phyloP scores from a whole-genome alignment of 2,113 vertebrate species.

The Heloderma charlesbogerti region DNA sequence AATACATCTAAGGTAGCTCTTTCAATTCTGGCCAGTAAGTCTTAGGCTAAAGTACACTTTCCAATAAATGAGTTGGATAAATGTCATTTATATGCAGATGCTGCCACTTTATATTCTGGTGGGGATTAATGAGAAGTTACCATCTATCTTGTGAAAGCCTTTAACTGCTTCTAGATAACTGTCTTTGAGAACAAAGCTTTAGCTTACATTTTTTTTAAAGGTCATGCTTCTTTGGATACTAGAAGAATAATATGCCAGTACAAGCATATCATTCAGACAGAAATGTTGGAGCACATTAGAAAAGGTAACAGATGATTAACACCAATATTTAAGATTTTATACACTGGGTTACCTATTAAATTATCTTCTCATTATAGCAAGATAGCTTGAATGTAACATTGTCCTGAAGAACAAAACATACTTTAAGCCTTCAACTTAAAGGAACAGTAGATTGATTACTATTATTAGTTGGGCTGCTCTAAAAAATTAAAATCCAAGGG shows the following conservation, averaged over 20 bases:
- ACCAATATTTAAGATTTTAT: constrained; percentile 24
- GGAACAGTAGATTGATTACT: constrained; percentile 29
- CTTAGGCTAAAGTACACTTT: constrained; percentile 57
- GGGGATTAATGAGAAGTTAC: constrained; percentile 49
- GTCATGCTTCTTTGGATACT: constrained; percentile 37
- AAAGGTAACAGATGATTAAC: constrained; percentile 30
- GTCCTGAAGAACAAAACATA: constrained; percentile 46
- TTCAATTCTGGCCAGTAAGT: not conserved
- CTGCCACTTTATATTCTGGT: constrained; percentile 44
- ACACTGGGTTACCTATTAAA: constrained; percentile 34
- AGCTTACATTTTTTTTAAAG: constrained; percentile 15
- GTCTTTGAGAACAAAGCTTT: constrained; percentile 44
- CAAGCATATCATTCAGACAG: constrained; percentile 26
- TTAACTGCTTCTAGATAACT: constrained; percentile 46
- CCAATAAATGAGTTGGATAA: constrained; percentile 53
- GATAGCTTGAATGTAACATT: constrained; percentile 37
- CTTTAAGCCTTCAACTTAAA: constrained; percentile 40
- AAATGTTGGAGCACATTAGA: constrained; percentile 28
- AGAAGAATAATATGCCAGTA: constrained; percentile 40
- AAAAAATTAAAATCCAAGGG: not conserved
- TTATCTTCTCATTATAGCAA: constrained; percentile 61
- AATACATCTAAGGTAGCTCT: not conserved
- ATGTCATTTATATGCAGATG: constrained; percentile 61
- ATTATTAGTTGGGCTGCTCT: constrained; percentile 8
- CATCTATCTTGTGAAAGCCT: constrained; percentile 47